A percentile compares a stretch with the other conserved stretches of the same genome.
Conservation (phyloP, 1,140 invertebrate genomes). For the Zaprionus davidi region DNA sequence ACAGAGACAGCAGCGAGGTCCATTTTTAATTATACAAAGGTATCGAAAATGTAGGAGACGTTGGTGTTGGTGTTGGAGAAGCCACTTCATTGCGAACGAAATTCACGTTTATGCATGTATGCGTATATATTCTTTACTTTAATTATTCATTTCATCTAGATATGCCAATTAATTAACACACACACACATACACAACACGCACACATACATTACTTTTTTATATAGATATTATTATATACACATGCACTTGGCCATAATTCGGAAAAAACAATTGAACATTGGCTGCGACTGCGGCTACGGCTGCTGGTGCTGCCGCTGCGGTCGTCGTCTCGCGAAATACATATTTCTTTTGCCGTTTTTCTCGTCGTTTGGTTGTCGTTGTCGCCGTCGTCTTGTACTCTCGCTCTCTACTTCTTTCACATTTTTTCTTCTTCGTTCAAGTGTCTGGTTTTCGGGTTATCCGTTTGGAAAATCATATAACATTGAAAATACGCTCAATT, state of each 20-base stretch:
- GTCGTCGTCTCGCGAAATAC: slow-evolving; percentile 81
- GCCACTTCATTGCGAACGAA: slow-evolving; percentile 19
- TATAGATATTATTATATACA: slow-evolving; percentile 47
- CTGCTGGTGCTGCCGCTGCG: slow-evolving; percentile 50
- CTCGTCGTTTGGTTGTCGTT: slow-evolving; percentile 72
- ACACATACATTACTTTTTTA: slow-evolving; percentile 32
- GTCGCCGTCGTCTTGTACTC: slow-evolving; percentile 57
- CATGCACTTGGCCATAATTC: slow-evolving; percentile 62
- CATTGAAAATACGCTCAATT: slow-evolving; percentile 68
- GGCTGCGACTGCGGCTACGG: slow-evolving; percentile 58
- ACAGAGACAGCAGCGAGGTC: slow-evolving; percentile 39
- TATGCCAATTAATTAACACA: slow-evolving; percentile 70
- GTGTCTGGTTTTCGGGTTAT: slow-evolving; percentile 61
- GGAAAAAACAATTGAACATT: slow-evolving; percentile 78
- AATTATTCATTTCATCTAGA: slow-evolving; percentile 41
- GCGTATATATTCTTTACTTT: slow-evolving; percentile 24
- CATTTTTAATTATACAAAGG: slow-evolving; percentile 74
- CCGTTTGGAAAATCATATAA: slow-evolving; percentile 70
- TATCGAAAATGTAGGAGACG: slow-evolving; percentile 48
- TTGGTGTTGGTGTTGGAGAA: slow-evolving; percentile 20
- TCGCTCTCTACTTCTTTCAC: slow-evolving; percentile 80
- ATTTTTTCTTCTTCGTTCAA: slow-evolving; percentile 79
- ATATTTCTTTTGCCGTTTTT: slow-evolving; percentile 81
- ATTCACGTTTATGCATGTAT: slow-evolving; percentile 45
- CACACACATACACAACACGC: slow-evolving; percentile 39